Percentiles rank a stretch among this genome's conserved stretches.
These are phyloP conservation scores for Gymnocheta viridis DNA, from an alignment of 2,888 invertebrate genomes.

Conservation along the genomic window DNA sequence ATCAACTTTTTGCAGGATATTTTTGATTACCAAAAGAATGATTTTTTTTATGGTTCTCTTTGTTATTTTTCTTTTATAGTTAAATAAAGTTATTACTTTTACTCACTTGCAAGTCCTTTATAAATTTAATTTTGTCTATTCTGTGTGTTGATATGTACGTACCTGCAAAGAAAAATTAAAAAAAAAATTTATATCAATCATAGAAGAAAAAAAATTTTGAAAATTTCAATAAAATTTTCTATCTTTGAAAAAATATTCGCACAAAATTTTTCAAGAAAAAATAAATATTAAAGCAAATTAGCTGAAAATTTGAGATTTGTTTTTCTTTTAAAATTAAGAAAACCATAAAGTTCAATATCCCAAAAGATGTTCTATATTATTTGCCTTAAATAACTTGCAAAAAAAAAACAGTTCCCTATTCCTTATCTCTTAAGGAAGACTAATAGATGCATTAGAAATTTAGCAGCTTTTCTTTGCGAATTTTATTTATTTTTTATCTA, in stretches of 20 bases:
- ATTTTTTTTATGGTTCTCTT: no score
- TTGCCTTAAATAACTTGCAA: neutral
- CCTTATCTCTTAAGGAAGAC: neutral
- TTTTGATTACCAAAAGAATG: no score
- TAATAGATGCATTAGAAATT: conserved; percentile 28
- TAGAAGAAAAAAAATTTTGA: neutral
- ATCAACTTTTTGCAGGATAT: neutral
- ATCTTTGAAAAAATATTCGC: no score
- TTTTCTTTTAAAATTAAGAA: no score
- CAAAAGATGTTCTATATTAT: neutral
- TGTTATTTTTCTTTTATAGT: no score
- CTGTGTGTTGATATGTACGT: neutral
- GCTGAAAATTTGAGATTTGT: no score
- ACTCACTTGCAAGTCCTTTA: neutral
- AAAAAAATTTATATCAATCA: neutral
- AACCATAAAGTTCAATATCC: neutral
- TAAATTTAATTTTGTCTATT: neutral
- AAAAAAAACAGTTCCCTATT: neutral
- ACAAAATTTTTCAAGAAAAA: no score
- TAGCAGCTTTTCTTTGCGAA: neutral
- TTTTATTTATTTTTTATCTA: neutral
- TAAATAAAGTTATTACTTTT: no score
- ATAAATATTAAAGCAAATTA: no score
- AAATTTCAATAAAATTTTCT: no score
- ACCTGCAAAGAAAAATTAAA: conserved; percentile 29